Conservation (phyloP, 2,113 vertebrate species). For the Eurypyga helias region DNA sequence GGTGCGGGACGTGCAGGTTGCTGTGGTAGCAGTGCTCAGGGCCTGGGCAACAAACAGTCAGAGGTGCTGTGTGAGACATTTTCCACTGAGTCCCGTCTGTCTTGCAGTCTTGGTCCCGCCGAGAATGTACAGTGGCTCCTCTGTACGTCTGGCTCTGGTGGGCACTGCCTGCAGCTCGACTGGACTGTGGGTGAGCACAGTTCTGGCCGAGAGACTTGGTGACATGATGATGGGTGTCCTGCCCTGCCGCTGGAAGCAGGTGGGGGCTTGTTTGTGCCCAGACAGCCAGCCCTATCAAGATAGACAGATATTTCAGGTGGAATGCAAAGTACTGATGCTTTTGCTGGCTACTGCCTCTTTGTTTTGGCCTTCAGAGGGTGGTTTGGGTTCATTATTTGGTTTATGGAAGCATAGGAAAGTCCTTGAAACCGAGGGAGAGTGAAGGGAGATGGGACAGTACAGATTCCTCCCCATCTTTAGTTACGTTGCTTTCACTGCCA, state of each 20-base stretch:
- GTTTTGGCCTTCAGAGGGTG: background rate
- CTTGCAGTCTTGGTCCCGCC: rapidly evolving
- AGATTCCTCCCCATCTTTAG: background rate
- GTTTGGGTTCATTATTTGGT: background rate
- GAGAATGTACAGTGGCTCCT: background rate
- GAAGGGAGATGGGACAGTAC: background rate
- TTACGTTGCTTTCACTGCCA: background rate
- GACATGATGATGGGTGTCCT: background rate
- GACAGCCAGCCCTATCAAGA: rapidly evolving
- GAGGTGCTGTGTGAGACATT: background rate
- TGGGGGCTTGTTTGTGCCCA: background rate
- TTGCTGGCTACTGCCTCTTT: background rate
- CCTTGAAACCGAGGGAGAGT: background rate
- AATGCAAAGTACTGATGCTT: background rate
- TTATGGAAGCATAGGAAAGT: background rate
- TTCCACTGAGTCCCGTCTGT: background rate
- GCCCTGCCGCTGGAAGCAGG: background rate
- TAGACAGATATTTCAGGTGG: background rate
- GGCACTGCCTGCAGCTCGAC: rapidly evolving
- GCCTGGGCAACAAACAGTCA: background rate
- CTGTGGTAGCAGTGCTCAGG: background rate
- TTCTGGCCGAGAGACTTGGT: background rate
- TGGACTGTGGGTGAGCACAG: background rate
- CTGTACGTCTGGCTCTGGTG: rapidly evolving
- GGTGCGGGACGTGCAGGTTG: no score